Conservation (phyloP, 2,113 vertebrate genomes). For the Anoura caudifer region DNA sequence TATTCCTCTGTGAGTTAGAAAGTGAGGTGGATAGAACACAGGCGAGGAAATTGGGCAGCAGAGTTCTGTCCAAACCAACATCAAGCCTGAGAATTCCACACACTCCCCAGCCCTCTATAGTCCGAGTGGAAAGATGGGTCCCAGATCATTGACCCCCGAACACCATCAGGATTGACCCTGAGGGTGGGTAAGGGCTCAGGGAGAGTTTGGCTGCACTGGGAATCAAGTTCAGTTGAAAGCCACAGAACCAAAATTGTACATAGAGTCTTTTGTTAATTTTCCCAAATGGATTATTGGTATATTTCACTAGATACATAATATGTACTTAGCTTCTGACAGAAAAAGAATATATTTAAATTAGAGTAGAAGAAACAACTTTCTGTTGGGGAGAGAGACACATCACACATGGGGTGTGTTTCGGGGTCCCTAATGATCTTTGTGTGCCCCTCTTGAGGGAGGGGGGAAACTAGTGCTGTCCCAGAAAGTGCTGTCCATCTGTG, state of each 20-base stretch:
- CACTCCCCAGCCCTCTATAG: rapidly evolving
- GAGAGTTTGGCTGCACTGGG: not conserved
- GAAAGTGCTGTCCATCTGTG: rapidly evolving
- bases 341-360: not conserved
- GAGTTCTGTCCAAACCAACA: not conserved
- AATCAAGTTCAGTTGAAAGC: not conserved
- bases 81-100: not conserved
- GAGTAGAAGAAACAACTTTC: not conserved
- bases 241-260: not conserved
- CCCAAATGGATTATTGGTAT: not conserved
- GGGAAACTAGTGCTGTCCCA: not conserved
- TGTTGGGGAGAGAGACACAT: not conserved
- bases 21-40: not conserved
- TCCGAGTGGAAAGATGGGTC: rapidly evolving
- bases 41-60: not conserved
- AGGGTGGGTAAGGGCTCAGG: not conserved
- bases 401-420: rapidly evolving
- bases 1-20: not conserved
- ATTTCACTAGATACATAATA: too few relatives aligned
- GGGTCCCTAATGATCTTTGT: not conserved
- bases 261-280: not conserved
- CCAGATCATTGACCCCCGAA: rapidly evolving
- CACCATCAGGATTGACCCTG: rapidly evolving
- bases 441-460: too few relatives aligned
- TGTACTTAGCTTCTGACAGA: not conserved